phyloP scores from a whole-genome alignment of 2,888 invertebrate species.

The Sphinx pinastri region DNA sequence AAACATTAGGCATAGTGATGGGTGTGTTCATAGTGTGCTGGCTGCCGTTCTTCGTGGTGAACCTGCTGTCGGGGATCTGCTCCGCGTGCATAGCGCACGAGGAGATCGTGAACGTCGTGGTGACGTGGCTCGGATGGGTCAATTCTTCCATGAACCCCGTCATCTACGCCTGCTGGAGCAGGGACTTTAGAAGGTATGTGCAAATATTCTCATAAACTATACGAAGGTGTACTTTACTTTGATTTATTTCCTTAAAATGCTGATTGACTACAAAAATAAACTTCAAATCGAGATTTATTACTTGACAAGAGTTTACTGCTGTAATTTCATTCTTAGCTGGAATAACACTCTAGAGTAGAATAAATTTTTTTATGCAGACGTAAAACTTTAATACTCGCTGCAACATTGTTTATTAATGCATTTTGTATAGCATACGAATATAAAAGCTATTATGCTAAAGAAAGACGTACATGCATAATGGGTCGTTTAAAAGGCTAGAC shows the following conservation, averaged over 20 bases:
- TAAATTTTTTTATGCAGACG: slow-evolving; percentile 2
- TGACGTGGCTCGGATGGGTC: slow-evolving; percentile 98
- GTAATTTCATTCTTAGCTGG: background rate
- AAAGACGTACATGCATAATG: slow-evolving; percentile 20
- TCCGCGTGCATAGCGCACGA: slow-evolving; percentile 94
- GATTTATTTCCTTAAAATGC: background rate
- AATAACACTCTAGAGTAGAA: background rate
- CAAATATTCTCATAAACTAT: background rate
- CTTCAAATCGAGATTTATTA: background rate
- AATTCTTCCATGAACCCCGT: slow-evolving; percentile 98
- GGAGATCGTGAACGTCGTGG: slow-evolving; percentile 93
- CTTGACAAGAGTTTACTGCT: background rate
- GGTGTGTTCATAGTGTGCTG: slow-evolving; percentile 98
- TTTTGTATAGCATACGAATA: slow-evolving; percentile 12
- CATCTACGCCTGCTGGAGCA: slow-evolving; percentile 99
- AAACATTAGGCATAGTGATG: slow-evolving; percentile 98
- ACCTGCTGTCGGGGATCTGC: slow-evolving; percentile 95
- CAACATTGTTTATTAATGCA: slow-evolving; percentile 15
- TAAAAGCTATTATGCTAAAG: slow-evolving; percentile 13
- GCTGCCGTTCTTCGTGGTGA: slow-evolving; percentile 98
- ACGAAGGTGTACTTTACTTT: background rate
- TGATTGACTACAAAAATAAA: slow-evolving; percentile 9
- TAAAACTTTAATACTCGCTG: slow-evolving; percentile 13
- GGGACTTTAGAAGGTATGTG: slow-evolving; percentile 95
- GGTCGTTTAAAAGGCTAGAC: slow-evolving; percentile 18